phyloP scores from a whole-genome alignment of 1,140 invertebrate species.

The Bombus consobrinus region DNA sequence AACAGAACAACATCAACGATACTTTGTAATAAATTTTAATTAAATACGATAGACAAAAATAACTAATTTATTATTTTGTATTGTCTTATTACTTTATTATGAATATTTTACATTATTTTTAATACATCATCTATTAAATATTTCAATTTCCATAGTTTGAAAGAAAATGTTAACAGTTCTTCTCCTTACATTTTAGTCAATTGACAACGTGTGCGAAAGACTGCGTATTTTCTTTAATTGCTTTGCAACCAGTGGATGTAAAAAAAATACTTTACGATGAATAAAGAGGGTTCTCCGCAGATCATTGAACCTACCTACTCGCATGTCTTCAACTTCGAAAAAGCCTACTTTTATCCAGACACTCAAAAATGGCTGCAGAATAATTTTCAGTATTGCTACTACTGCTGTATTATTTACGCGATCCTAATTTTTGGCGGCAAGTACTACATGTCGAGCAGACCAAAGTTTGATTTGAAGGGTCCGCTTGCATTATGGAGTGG shows the following conservation, averaged over 20 bases:
- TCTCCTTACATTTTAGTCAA: neutral
- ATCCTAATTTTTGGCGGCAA: neutral
- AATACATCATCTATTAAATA: neutral
- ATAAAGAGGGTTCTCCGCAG: neutral
- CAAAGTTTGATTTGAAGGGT: neutral
- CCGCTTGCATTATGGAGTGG: neutral
- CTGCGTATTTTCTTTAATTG: neutral
- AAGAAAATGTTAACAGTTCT: neutral
- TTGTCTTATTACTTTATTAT: no score
- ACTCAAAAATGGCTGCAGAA: neutral
- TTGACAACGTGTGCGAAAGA: neutral
- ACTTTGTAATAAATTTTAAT: no score
- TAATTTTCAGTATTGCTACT: neutral
- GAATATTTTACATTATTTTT: neutral
- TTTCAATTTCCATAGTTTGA: neutral
- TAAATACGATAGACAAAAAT: no score
- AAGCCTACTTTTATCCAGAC: neutral
- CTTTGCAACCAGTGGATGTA: neutral
- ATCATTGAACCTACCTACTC: neutral
- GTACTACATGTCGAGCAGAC: no score
- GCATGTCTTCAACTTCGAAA: neutral
- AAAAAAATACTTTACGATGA: neutral
- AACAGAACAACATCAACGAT: no score
- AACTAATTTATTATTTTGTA: no score
- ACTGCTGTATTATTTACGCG: neutral